Conservation (phyloP, 2,113 vertebrate genomes). For the Pionites leucogaster region DNA sequence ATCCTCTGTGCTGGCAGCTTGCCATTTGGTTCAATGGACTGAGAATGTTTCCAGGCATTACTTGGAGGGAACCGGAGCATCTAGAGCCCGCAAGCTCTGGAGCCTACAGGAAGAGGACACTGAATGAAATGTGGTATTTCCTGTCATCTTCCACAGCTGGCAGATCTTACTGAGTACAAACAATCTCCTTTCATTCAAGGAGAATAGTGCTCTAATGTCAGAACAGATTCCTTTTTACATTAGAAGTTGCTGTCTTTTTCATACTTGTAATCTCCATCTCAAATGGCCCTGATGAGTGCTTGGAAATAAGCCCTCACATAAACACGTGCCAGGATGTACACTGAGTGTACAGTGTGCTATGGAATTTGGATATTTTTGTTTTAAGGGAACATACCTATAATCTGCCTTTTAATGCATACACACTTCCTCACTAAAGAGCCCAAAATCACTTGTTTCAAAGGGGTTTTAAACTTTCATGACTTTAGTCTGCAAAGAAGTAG, state of each 20-base stretch:
- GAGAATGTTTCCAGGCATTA: background rate
- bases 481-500: background rate
- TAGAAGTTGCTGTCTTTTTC: background rate
- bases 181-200: background rate
- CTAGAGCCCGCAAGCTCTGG: rapidly evolving
- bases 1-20: background rate
- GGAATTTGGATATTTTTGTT: background rate
- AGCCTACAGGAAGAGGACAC: background rate
- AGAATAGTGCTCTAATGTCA: background rate
- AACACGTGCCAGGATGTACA: background rate
- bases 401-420: background rate
- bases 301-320: background rate
- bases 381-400: background rate
- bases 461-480: background rate
- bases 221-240: background rate
- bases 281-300: background rate
- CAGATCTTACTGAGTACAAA: background rate
- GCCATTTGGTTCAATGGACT: background rate
- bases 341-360: background rate
- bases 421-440: background rate
- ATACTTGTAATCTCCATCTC: background rate
- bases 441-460: background rate
- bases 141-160: background rate
- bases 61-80: background rate
- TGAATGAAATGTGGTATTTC: background rate